A percentile compares a stretch with the other conserved stretches of the same genome.
Conservation (phyloP, 2,113 vertebrate species). For the Calyptomena viridis region DNA sequence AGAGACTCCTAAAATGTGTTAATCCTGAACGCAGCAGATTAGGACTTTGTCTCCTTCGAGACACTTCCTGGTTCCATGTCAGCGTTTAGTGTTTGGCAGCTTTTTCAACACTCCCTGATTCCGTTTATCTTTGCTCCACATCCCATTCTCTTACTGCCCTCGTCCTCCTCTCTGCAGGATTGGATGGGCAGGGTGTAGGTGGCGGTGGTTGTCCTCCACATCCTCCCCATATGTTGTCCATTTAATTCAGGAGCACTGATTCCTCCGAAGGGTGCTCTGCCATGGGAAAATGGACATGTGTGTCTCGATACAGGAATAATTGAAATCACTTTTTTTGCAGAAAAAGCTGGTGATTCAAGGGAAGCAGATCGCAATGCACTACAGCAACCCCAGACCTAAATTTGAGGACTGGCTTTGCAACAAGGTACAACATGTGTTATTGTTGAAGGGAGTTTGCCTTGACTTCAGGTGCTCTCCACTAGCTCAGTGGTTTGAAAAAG, state of each 20-base stretch:
- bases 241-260: conserved; percentile 87
- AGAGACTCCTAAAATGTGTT: conserved; percentile 70
- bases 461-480: no score
- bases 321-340: conserved; percentile 86
- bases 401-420: conserved; percentile 99
- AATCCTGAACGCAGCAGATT: conserved; percentile 67
- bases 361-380: conserved; percentile 96
- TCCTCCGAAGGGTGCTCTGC: conserved; percentile 96
- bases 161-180: conserved; percentile 80
- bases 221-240: conserved; percentile 85
- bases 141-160: conserved; percentile 83
- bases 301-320: conserved; percentile 79
- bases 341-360: conserved; percentile 95
- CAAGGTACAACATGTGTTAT: conserved; percentile 77
- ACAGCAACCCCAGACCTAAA: conserved; percentile 96
- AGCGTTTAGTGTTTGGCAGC: conserved; percentile 79
- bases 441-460: neutral
- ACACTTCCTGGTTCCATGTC: conserved; percentile 79
- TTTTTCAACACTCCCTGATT: conserved; percentile 82
- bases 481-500: neutral
- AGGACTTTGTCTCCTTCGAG: conserved; percentile 81
- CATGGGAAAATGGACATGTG: conserved; percentile 80
- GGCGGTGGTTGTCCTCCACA: conserved; percentile 82
- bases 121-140: conserved; percentile 77
- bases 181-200: conserved; percentile 85